A percentile compares a stretch with the other conserved stretches of the same genome.
phyloP scores from a whole-genome alignment of 2,797 vertebrate species.

The Lacerta bilineata region DNA sequence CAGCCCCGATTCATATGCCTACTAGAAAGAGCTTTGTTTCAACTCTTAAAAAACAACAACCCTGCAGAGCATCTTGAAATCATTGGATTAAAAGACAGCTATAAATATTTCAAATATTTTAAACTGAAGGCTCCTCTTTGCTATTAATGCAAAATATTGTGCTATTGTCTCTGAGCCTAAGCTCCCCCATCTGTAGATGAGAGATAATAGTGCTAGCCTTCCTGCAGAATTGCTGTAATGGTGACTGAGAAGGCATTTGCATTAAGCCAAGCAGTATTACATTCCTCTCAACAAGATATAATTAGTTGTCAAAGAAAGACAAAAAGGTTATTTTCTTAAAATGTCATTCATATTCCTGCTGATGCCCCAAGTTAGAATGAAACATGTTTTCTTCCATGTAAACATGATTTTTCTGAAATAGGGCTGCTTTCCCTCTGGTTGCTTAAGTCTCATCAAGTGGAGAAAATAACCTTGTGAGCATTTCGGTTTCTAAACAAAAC shows the following conservation, averaged over 20 bases:
- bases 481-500: not conserved
- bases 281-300: not conserved
- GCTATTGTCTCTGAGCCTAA: not conserved
- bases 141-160: not conserved
- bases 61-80: not conserved
- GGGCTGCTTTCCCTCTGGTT: not conserved
- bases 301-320: not conserved
- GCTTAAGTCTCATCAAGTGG: not conserved
- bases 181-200: not conserved
- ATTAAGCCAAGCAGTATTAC: not conserved
- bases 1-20: too few species aligned
- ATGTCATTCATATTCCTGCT: not conserved
- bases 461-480: not conserved
- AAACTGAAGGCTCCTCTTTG: not conserved
- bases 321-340: slow-evolving; percentile 2
- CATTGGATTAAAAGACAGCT: not conserved
- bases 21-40: not conserved
- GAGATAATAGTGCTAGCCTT: not conserved
- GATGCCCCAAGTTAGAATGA: not conserved
- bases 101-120: not conserved
- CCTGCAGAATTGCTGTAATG: not conserved
- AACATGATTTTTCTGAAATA: not conserved
- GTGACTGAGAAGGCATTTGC: not conserved
- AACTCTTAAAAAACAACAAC: not conserved
- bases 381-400: not conserved